Base-by-base conservation (phyloP, 2,888 invertebrate genomes). In the Hedya salicella region DNA sequence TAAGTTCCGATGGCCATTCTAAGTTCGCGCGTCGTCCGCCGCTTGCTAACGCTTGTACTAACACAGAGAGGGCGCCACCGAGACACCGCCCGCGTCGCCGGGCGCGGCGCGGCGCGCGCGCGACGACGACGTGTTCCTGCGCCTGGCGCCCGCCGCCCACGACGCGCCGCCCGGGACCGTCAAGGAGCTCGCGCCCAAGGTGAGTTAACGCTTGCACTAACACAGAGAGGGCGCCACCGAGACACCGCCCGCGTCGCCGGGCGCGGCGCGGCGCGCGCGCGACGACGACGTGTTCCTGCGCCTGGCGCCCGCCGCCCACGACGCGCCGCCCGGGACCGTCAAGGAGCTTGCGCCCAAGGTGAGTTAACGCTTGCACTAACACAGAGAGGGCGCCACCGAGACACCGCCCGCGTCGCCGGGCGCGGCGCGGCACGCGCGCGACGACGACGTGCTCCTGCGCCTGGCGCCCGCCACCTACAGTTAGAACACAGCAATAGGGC, bases 211-310 rank as follows among this genome's bases (percentile, higher is more conserved):
- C 2, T 36, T 32, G 3, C 3, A 6, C 4, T 25, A 25, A 25
- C 25, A 25, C 4, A 25, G 0, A 6, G 3, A 32, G 32, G 6
- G 9, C 3, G 9, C 6, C 6, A 32, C 75, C 63, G 78, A 73
- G 73, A 92, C 94, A 73, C 94, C 95, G 75, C 93, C 93, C 68
- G 93, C 93, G 62, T 94, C 94, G 13, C 92, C 92, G 5, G 86
- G 91, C 50, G 89, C 78, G 85, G 93, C 78, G 94, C 94, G 78
- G 89, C 96, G 77, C 83, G 94, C 76, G 78, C 91, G 77, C 75
- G 94, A 95, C 75, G 95, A 95, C 75, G 96, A 96, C 88, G 96
- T 96, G 69, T 96, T 96, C 87, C 95, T 95, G 68, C 88, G 96
- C 49, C 93, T 96, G 14, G 95, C 96, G 95, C 95, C 21, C 30